Conservation (phyloP, 1,140 invertebrate genomes). For the Diorhabda elongata region DNA sequence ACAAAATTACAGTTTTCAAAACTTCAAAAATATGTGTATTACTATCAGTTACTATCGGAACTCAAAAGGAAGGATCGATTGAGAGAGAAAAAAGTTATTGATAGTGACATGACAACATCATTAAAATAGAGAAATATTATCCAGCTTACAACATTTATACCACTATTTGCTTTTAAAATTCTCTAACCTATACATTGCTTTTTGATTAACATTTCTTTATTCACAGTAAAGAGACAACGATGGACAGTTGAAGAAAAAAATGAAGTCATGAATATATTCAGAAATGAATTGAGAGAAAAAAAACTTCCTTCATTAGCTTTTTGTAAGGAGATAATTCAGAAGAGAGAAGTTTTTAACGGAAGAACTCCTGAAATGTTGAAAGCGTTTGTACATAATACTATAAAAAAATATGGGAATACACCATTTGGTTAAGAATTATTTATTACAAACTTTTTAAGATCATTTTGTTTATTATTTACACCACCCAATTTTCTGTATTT, state of each 20-base stretch:
- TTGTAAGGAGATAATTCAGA: not conserved
- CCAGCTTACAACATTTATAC: too few relatives aligned
- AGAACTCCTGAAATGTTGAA: not conserved
- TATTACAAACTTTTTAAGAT: not conserved
- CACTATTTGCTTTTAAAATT: too few relatives aligned
- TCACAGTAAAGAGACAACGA: not conserved
- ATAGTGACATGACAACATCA: too few relatives aligned
- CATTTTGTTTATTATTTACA: not conserved
- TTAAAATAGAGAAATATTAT: too few relatives aligned
- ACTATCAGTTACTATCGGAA: too few relatives aligned
- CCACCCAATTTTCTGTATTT: not conserved
- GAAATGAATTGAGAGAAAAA: constrained; percentile 1
- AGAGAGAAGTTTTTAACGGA: too few relatives aligned
- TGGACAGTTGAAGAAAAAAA: not conserved
- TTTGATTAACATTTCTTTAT: not conserved
- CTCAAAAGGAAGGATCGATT: too few relatives aligned
- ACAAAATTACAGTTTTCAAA: too few relatives aligned
- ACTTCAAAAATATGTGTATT: too few relatives aligned
- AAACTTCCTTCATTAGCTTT: not conserved
- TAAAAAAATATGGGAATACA: not conserved
- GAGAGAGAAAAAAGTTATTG: too few relatives aligned
- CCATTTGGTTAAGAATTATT: not conserved
- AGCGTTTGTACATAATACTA: constrained; percentile 4
- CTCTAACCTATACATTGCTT: too few relatives aligned
- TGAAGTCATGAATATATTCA: not conserved